A percentile compares a stretch with the other conserved stretches of the same genome.
phyloP scores from a whole-genome alignment of 2,888 invertebrate species.

The Laspeyria flexula region DNA sequence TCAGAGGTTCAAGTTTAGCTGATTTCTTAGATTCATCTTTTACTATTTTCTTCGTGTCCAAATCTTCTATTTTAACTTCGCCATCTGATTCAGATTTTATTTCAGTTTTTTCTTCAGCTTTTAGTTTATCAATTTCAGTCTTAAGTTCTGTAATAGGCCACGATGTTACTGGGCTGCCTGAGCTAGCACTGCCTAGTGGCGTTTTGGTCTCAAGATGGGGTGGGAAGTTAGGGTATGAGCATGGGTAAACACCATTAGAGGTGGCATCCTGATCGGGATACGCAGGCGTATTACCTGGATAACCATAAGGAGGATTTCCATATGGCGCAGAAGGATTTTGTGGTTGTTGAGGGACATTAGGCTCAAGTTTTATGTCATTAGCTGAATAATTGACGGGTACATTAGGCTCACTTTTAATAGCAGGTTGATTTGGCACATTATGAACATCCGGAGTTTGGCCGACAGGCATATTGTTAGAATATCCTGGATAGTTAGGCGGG shows the following conservation, averaged over 20 bases:
- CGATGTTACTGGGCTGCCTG: constrained; percentile 72
- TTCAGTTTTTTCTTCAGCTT: constrained; percentile 77
- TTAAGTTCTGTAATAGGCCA: constrained; percentile 80
- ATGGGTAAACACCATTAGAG: constrained; percentile 59
- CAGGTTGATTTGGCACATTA: constrained; percentile 35
- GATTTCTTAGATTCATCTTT: constrained; percentile 70
- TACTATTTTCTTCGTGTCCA: constrained; percentile 80
- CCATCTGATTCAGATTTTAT: constrained; percentile 84
- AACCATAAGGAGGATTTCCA: constrained; percentile 61
- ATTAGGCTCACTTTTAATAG: constrained; percentile 39
- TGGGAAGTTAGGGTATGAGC: constrained; percentile 65
- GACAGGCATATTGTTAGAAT: constrained; percentile 61
- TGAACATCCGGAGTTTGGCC: constrained; percentile 45
- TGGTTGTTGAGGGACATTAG: constrained; percentile 50
- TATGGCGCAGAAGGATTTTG: constrained; percentile 53
- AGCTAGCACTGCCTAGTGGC: constrained; percentile 71
- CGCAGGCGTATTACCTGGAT: constrained; percentile 57
- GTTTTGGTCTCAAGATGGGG: constrained; percentile 73
- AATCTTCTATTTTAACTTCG: constrained; percentile 81
- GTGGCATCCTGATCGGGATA: constrained; percentile 60
- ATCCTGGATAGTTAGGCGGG: constrained; percentile 64
- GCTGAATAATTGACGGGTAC: constrained; percentile 45
- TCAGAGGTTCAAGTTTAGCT: constrained; percentile 41
- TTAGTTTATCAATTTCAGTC: constrained; percentile 76
- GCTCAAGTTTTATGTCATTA: constrained; percentile 60